A percentile compares a stretch with the other conserved stretches of the same genome.
Conservation (phyloP, 1,140 invertebrate species). For the Euura lappo region DNA sequence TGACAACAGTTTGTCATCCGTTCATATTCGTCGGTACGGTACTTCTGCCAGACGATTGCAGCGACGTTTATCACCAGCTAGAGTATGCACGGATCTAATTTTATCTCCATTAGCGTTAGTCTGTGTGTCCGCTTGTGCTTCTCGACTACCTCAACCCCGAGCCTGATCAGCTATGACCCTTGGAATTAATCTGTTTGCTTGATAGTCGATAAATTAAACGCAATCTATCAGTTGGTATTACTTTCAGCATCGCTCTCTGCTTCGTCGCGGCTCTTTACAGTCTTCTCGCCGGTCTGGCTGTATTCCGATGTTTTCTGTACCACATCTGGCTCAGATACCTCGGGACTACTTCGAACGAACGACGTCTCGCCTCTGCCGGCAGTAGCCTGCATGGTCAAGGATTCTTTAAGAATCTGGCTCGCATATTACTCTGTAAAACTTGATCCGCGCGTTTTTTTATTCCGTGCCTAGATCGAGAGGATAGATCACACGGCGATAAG, state of each 20-base stretch:
- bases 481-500: background rate
- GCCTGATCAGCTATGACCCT: background rate
- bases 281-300: conserved; percentile 47
- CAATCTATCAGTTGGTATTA: conserved; percentile 2
- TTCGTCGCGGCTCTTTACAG: conserved; percentile 59
- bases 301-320: conserved; percentile 51
- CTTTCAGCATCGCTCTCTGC: conserved; percentile 56
- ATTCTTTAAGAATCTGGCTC: conserved; percentile 41
- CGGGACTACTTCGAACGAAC: conserved; percentile 51
- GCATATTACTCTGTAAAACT: conserved; percentile 49
- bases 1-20: conserved; percentile 76
- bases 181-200: background rate
- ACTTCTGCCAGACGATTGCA: conserved; percentile 74
- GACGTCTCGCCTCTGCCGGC: conserved; percentile 29
- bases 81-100: conserved; percentile 60
- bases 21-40: conserved; percentile 67
- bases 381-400: conserved; percentile 37
- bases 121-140: background rate
- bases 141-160: background rate
- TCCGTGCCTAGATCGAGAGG: no score
- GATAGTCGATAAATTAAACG: background rate
- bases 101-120: background rate
- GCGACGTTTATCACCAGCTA: conserved; percentile 72
- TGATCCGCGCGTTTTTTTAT: conserved; percentile 17
- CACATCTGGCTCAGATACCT: conserved; percentile 53